These are phyloP conservation scores for Eilema sororculum DNA, from an alignment of 2,888 invertebrate species.

Conservation along the genomic window DNA sequence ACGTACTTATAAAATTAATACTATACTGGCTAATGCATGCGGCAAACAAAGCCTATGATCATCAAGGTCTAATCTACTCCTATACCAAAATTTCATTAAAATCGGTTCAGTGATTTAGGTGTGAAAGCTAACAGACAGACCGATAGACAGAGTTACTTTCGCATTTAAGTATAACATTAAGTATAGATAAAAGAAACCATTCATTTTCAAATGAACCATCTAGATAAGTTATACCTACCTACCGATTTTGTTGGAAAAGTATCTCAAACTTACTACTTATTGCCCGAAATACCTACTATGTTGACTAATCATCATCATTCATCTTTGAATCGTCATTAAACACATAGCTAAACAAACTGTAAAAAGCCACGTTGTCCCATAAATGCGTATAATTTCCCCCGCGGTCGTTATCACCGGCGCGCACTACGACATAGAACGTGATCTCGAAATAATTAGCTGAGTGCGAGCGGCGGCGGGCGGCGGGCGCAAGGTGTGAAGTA, in stretches of 20 bases:
- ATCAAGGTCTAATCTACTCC: no score
- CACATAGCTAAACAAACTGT: slow-evolving; percentile 7
- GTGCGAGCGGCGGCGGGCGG: slow-evolving; percentile 33
- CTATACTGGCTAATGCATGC: no score
- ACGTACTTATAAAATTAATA: no score
- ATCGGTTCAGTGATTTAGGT: no score
- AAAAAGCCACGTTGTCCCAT: slow-evolving; percentile 20
- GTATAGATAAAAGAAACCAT: no score
- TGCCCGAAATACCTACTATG: not conserved
- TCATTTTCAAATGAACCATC: no score
- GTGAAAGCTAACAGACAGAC: no score
- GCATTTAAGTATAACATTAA: no score
- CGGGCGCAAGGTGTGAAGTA: slow-evolving; percentile 16
- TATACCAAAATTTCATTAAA: no score
- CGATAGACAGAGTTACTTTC: no score
- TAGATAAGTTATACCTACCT: not conserved
- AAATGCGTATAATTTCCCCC: slow-evolving; percentile 38
- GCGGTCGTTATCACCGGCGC: slow-evolving; percentile 50
- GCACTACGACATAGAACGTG: slow-evolving; percentile 56
- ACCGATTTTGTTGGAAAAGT: not conserved
- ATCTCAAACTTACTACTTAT: not conserved
- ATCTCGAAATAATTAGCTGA: slow-evolving; percentile 61
- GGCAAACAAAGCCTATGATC: no score
- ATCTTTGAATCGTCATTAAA: not conserved
- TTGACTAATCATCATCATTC: not conserved